phyloP scores from a whole-genome alignment of 2,797 vertebrate species.

The Australoheros facetus region DNA sequence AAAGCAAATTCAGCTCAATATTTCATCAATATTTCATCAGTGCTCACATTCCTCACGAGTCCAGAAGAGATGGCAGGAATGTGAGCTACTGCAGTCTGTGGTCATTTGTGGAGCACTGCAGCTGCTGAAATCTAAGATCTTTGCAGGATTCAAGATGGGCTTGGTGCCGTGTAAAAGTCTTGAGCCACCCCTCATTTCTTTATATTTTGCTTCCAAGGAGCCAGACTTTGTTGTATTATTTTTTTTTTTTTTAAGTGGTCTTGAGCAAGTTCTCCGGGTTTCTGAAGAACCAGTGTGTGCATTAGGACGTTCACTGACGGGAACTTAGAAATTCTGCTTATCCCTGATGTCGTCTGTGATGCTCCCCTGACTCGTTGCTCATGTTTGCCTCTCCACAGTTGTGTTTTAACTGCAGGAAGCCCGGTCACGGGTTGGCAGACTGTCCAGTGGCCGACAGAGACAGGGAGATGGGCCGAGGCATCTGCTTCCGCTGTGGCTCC shows the following conservation, averaged over 20 bases:
- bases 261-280: not conserved
- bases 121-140: not conserved
- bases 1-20: not conserved
- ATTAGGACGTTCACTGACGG: no score
- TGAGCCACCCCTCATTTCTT: no score
- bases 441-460: slow-evolving; percentile 89
- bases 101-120: not conserved
- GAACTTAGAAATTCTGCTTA: no score
- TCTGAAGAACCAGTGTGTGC: not conserved
- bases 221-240: not conserved
- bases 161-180: no score
- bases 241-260: not conserved
- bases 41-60: not conserved
- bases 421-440: slow-evolving; percentile 92
- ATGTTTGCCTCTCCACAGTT: slow-evolving; percentile 31
- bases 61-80: not conserved
- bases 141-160: no score
- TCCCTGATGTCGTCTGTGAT: fast-evolving
- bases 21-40: not conserved
- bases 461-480: slow-evolving; percentile 90
- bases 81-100: not conserved
- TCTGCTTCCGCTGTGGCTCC: slow-evolving; percentile 96
- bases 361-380: not conserved
- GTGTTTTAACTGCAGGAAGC: slow-evolving; percentile 95
- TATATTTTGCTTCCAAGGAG: no score